Base-by-base conservation (phyloP, 2,113 vertebrate genomes). In the Narcine bancroftii region DNA sequence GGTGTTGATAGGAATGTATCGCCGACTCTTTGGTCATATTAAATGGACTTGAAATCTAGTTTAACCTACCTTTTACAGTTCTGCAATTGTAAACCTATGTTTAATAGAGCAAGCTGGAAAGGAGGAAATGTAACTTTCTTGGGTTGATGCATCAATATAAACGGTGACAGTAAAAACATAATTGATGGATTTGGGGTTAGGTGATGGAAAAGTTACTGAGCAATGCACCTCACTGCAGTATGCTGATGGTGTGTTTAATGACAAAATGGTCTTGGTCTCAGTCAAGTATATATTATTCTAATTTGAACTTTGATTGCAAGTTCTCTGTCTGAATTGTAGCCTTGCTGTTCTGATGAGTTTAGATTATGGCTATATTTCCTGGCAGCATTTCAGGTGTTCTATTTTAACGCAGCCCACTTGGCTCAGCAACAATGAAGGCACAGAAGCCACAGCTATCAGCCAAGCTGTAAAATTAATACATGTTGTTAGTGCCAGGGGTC, bases 381-480 rank as follows among this genome's bases (percentile, higher is more conserved):
- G 81, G 81, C 81, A 36, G 81, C 60, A 87, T 87, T 87, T 39
- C 53, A 60, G 56, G n/a, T 87, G 29, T 60, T 60, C 36, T 85
- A 69, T 21, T 87, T 63, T 60, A 60, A 42, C 1, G 33, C 53
- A 36, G 53, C n/a, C 53, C 60, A 33, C 53, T 87, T 56, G 15
- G 13, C 13, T 56, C 53, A 60, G 53, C 53, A 56, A n/a, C 50
- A 60, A 56, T 60, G 36, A 36, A 60, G 81, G 53, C 81, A 33
- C 50, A 19, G 50, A 83, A 21, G 53, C 33, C 60, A 56, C 81
- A 19, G n/a, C 53, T 60, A 60, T 60, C 81, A 87, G 81, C 81
- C 81, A 87, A 87, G 81, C 81, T 60, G n/a, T 87, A 87, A 87
- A 87, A 87, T 33, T 87, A 83, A 53, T 83, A 87, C 81, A 87